A percentile compares a stretch with the other conserved stretches of the same genome.
These are phyloP conservation scores for Drosophila prostipennis DNA, from an alignment of 2,888 invertebrate species.

Conservation along the genomic window DNA sequence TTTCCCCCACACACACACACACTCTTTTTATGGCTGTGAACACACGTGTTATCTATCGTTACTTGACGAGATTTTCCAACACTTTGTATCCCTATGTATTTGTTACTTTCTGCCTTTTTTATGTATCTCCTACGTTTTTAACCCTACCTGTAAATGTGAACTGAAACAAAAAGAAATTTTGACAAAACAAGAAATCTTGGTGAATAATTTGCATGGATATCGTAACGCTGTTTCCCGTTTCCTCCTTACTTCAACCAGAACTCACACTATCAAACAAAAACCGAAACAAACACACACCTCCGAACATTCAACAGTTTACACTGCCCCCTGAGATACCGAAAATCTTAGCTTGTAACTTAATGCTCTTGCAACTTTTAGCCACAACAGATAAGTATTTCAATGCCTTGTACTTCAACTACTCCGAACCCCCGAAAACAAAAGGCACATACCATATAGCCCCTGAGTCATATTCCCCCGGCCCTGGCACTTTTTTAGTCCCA, in stretches of 20 bases:
- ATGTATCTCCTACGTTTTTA: conserved; percentile 35
- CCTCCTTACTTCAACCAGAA: conserved; percentile 54
- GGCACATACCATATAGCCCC: conserved; percentile 28
- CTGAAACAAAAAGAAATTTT: conserved; percentile 54
- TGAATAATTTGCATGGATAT: conserved; percentile 84
- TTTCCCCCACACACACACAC: conserved; percentile 10
- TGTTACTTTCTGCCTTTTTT: conserved; percentile 29
- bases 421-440: neutral
- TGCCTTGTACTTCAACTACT: conserved; percentile 31
- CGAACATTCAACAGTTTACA: conserved; percentile 37
- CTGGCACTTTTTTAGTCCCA: conserved; percentile 51
- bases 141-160: conserved; percentile 66
- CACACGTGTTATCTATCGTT: conserved; percentile 39
- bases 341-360: conserved; percentile 38
- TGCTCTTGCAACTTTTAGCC: conserved; percentile 50
- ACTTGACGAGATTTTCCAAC: conserved; percentile 27
- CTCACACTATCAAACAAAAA: conserved; percentile 29
- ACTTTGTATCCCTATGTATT: conserved; percentile 24
- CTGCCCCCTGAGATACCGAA: conserved; percentile 1
- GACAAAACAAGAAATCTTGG: conserved; percentile 59
- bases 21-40: conserved; percentile 29
- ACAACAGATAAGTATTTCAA: conserved; percentile 65
- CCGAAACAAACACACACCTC: conserved; percentile 3
- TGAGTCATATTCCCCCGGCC: conserved; percentile 9
- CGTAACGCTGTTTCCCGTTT: conserved; percentile 79